phyloP scores from a whole-genome alignment of 2,113 vertebrate species.

The Paracanthobrama guichenoti region DNA sequence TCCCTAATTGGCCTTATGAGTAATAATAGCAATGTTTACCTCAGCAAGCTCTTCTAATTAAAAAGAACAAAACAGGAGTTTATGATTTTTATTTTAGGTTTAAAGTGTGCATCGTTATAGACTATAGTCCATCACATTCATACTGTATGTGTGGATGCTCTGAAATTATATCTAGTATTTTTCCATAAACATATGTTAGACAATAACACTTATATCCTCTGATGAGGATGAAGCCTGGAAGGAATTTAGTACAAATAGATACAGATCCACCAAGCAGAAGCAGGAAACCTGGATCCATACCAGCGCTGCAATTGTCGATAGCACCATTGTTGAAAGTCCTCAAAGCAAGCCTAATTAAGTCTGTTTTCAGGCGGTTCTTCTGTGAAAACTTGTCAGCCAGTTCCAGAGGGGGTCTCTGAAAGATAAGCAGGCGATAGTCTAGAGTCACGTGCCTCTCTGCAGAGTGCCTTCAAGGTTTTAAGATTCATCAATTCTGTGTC shows the following conservation, averaged over 20 bases:
- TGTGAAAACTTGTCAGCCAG: slow-evolving; percentile 43
- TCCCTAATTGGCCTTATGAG: slow-evolving; percentile 15
- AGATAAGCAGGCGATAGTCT: slow-evolving; percentile 55
- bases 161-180: not conserved
- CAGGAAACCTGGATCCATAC: slow-evolving; percentile 41
- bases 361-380: slow-evolving; percentile 53
- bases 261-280: slow-evolving; percentile 16
- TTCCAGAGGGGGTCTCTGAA: slow-evolving; percentile 37
- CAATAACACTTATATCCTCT: not conserved
- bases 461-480: slow-evolving; percentile 35
- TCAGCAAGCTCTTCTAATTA: slow-evolving; percentile 10
- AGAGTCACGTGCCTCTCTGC: slow-evolving; percentile 41
- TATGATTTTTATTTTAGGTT: slow-evolving; percentile 7
- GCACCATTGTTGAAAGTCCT: slow-evolving; percentile 36
- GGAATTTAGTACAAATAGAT: slow-evolving; percentile 3
- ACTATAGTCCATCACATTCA: not conserved
- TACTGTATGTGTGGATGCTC: not conserved
- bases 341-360: slow-evolving; percentile 62
- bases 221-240: not conserved
- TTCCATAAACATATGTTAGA: not conserved
- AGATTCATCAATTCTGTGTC: slow-evolving; percentile 3
- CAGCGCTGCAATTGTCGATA: slow-evolving; percentile 25
- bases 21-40: slow-evolving; percentile 2
- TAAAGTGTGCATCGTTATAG: not conserved
- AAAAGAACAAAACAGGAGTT: slow-evolving; percentile 19